Evolutionary conservation across 2,797 vertebrate species (phyloP).

Genomic region (Lutjanus argentimaculatus): DNA sequence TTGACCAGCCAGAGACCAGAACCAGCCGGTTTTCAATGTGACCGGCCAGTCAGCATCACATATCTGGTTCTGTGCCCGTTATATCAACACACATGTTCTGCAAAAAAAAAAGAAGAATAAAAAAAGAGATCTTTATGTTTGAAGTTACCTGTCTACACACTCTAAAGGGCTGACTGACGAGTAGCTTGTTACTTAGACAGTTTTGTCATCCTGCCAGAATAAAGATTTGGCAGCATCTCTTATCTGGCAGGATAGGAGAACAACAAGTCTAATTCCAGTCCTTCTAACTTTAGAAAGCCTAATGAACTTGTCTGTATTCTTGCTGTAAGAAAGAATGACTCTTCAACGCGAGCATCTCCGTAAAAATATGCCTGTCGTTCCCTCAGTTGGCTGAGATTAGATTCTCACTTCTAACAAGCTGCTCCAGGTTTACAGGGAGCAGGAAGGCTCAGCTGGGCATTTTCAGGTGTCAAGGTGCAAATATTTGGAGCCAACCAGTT

Average conservation of each 20-base stretch:
- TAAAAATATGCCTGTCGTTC: not conserved
- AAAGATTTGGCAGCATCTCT: conserved; percentile 22
- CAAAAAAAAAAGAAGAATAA: not conserved
- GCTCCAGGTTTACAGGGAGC: not conserved
- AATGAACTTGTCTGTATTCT: conserved; percentile 11
- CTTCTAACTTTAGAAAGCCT: conserved; percentile 51
- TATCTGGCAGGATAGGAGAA: conserved; percentile 22
- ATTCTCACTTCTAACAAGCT: not conserved
- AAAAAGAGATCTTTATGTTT: not conserved
- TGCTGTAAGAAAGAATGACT: not conserved
- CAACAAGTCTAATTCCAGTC: conserved; percentile 45
- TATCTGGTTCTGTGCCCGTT: no score
- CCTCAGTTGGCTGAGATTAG: not conserved
- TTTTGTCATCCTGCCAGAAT: conserved; percentile 32
- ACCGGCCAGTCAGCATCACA: no score
- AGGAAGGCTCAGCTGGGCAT: not conserved
- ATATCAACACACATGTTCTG: no score
- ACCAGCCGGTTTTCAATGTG: no score
- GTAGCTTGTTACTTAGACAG: conserved; percentile 6
- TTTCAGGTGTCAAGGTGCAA: not conserved
- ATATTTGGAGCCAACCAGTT: not conserved
- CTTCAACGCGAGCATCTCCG: not conserved
- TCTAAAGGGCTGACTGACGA: not conserved
- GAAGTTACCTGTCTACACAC: not conserved
- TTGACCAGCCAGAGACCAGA: no score